Conservation (phyloP, 2,888 invertebrate genomes). For the Myopa testacea region DNA sequence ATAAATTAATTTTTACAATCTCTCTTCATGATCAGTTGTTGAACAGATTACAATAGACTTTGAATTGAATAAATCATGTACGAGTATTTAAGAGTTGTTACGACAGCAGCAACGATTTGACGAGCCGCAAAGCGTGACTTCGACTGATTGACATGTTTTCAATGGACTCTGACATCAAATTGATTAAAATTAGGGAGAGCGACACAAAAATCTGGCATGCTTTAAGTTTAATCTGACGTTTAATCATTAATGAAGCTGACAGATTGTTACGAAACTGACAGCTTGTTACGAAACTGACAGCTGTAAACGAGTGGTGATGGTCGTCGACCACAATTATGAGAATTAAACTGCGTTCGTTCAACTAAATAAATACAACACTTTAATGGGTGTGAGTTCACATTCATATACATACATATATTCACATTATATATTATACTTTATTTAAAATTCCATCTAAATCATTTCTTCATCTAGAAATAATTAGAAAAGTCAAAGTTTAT, state of each 20-base stretch:
- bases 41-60: too few relatives aligned
- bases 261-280: conserved; percentile 63
- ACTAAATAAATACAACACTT: background rate
- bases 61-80: too few relatives aligned
- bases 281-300: conserved; percentile 63
- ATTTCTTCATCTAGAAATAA: background rate
- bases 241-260: conserved; percentile 65
- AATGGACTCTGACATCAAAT: conserved; percentile 29
- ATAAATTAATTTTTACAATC: too few relatives aligned
- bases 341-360: background rate
- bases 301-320: conserved; percentile 59
- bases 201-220: conserved; percentile 32
- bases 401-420: too few relatives aligned
- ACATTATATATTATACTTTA: too few relatives aligned
- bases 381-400: too few relatives aligned
- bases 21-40: too few relatives aligned
- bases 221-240: conserved; percentile 61
- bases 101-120: too few relatives aligned
- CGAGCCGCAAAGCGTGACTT: too few relatives aligned
- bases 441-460: background rate
- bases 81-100: too few relatives aligned
- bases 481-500: background rate
- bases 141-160: conserved; percentile 29
- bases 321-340: background rate
- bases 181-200: conserved; percentile 23